Evolutionary conservation across 2,113 vertebrate species (phyloP), one percentile per base, ranked within the genome.

Genomic region (Cinclus cinclus): DNA sequence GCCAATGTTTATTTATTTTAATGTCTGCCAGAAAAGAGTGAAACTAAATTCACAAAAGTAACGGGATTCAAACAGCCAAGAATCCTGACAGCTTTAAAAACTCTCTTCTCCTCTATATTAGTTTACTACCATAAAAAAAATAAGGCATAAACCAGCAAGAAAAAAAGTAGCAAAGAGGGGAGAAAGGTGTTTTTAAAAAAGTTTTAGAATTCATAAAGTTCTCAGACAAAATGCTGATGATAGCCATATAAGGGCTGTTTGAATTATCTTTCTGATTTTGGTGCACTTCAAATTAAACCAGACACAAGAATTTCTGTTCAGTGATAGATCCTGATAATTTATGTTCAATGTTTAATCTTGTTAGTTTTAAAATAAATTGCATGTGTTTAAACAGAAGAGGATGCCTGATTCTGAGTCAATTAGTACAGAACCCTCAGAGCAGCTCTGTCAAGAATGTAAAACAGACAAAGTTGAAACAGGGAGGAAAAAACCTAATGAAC

Each of bases 41-140:
- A 79, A 86, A 86, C 14, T 53, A 46, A 94, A 88, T 50, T 80
- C 42, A 74, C 31, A 46, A 76, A 70, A 90, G 42, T 39, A 42
- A 9, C 19, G 23, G 35, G 7, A 90, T 71, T 73, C 69, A 44
- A 85, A 85, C 9, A 11, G 47, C 21, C 55, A 69, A 46, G 18
- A 90, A 81, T 83, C 39, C 37, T 89, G n/a, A 19, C 28, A 46
- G n/a, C 22, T 88, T 83, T 30, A 63, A 53, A 93, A 93, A 69
- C 20, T 55, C 31, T 70, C 49, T 69, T 76, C 44, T 83, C 24
- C 52, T 80, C 42, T 74, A 4, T 46, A 58, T 87, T 83, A 75
- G 44, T 68, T 89, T 60, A 28, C 18, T 53, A 67, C 7, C 7
- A 55, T 18, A 23, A 68, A 86, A 86, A 83, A 82, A 55, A 41